Evolutionary conservation across 2,113 vertebrate genomes (phyloP), one percentile per base, ranked within the genome.

Genomic region (Pollimyrus isidori): DNA sequence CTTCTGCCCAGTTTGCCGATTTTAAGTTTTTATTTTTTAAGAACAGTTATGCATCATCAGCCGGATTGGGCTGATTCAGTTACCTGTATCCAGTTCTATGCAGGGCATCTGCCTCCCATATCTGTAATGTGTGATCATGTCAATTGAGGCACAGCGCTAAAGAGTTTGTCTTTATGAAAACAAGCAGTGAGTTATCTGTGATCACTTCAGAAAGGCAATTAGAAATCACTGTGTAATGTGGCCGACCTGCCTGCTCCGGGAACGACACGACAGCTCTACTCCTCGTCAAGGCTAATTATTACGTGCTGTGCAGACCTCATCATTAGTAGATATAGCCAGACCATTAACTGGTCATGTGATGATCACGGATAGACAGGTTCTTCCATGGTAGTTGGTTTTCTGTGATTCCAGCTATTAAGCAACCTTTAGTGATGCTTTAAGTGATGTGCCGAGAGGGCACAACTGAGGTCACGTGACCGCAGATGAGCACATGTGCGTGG

Each of bases 271-370:
- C 88, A 84, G 82, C 89, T 88, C 86, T 90, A 91, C 89, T 73
- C 91, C 92, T 92, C 92, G 90, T 92, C 91, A 92, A 83, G 86
- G 21, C 87, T 94, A 93, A 95, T 95, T 94, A 94, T 88, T 87
- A 87, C 82, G 65, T 62, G 62, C 88, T 88, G 65, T 90, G 89
- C 91, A 90, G 90, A 92, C 91, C 89, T 89, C 89, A 90, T 94
- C 93, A 93, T 95, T 94, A 94, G 92, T 82, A 90, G 85, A 91
- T 91, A 91, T 91, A 91, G 91, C 89, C 91, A 87, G 89, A 87
- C 92, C 91, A 92, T 95, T 93, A 93, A 90, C 90, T 92, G 90
- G 73, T 91, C 90, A 58, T 89, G 89, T 92, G 42, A 52, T 65
- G 62, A 88, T 84, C 45, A 52, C 15, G 9, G 89, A 83, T 76